A percentile compares a stretch with the other conserved stretches of the same genome.
phyloP scores from a whole-genome alignment of 1,140 invertebrate species.

The Cherax destructor region DNA sequence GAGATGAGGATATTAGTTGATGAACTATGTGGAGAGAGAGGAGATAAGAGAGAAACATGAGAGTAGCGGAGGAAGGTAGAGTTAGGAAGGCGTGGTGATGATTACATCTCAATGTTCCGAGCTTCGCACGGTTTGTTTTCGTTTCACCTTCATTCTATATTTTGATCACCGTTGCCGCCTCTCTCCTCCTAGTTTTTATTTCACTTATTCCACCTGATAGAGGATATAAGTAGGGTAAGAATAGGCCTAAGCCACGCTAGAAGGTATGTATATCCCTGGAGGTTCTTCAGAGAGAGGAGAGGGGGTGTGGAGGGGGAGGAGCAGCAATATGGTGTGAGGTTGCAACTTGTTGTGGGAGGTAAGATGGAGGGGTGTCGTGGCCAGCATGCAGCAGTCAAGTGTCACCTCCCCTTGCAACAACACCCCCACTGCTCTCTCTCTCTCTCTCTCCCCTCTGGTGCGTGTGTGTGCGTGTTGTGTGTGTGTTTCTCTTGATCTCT shows the following conservation, averaged over 20 bases:
- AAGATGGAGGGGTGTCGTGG: constrained; percentile 59
- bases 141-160: constrained; percentile 61
- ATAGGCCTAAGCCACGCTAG: background rate
- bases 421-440: constrained; percentile 37
- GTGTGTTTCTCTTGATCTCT: too few relatives aligned
- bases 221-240: background rate
- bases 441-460: background rate
- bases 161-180: constrained; percentile 58
- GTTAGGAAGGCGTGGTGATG: constrained; percentile 19
- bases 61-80: background rate
- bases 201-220: background rate
- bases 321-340: constrained; percentile 48
- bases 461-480: too few relatives aligned
- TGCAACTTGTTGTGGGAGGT: constrained; percentile 38
- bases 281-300: background rate
- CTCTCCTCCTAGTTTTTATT: background rate
- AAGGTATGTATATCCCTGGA: too few relatives aligned
- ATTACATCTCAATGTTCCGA: constrained; percentile 57
- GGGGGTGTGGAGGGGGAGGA: background rate
- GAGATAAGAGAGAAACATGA: constrained; percentile 16
- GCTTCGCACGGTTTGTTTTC: constrained; percentile 66
- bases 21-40: background rate
- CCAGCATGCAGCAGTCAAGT: constrained; percentile 63
- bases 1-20: background rate
- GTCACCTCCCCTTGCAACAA: constrained; percentile 55